Conservation (phyloP, 2,888 invertebrate species). For the Amblyteles armatorius region DNA sequence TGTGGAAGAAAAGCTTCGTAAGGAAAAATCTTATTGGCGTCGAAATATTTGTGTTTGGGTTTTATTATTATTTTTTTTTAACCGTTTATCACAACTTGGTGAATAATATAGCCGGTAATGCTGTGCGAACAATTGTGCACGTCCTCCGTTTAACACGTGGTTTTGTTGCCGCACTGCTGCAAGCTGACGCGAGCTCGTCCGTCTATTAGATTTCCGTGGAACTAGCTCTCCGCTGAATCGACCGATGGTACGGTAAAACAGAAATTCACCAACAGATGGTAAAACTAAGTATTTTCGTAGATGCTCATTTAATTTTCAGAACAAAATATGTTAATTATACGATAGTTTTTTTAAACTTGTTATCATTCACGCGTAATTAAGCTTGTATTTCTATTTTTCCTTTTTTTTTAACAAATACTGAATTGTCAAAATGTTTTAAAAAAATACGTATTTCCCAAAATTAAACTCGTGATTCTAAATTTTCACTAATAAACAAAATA, state of each 20-base stretch:
- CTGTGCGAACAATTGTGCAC: neutral
- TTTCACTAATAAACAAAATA: no score
- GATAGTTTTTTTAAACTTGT: no score
- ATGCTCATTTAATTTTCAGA: no score
- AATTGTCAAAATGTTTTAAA: no score
- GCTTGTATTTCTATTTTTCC: no score
- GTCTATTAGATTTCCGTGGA: neutral
- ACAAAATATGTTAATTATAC: no score
- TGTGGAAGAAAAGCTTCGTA: neutral
- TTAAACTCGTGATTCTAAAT: no score
- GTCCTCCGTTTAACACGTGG: neutral
- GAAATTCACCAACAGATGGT: neutral
- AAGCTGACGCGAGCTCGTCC: neutral
- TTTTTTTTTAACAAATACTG: no score
- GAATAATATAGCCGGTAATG: neutral
- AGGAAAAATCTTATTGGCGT: neutral
- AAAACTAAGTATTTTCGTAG: no score
- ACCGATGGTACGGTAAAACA: neutral
- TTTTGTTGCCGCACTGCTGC: constrained; percentile 5
- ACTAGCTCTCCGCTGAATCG: neutral
- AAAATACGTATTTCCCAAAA: no score
- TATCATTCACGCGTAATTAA: no score
- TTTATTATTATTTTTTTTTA: neutral
- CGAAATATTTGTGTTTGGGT: neutral
- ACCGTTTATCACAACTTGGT: neutral